Evolutionary conservation across 2,888 invertebrate species (phyloP), one percentile per base, ranked within the genome.

Genomic region (Hydrotaea diabolus): DNA sequence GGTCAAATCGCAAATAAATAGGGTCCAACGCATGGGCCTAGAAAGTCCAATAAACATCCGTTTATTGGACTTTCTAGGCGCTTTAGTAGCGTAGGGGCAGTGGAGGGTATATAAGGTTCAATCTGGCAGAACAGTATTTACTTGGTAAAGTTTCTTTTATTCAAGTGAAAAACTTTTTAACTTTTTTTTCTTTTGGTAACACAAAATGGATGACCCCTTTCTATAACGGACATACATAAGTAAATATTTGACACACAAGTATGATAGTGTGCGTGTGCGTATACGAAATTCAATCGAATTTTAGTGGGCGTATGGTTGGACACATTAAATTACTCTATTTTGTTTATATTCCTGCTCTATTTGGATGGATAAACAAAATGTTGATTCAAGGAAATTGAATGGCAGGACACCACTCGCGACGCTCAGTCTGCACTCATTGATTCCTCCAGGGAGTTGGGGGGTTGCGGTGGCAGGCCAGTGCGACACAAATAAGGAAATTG

Each of bases 241-340:
- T 57, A 21, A 5, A 57, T 57, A 57, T 53, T 2, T 57, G 17
- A n/a, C n/a, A n/a, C 23, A 57, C 21, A 21, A 0, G 5, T 57
- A 57, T 57, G 55, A 11, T 1, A 3, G 55, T 62, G 13, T 8
- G 13, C 9, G 39, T 8, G 11, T 3, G 31, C 31, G 31, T 31
- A 31, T 31, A 31, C 31, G 3, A 7, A 31, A 31, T 31, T 31
- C 31, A 31, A 31, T 31, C 31, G 31, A 31, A 59, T 15, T 26
- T 62, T 62, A 62, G n/a, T 49, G n/a, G 15, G 43, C 13, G 43
- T 53, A 53, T 8, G 9, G 15, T 19, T 15, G 53, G 15, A 64
- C n/a, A 64, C 39, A 39, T 39, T 66, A 19, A 71, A 71, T 71
- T 26, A 71, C 19, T 72, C 31, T 49, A 55, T 72, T 49, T 71